Conservation (phyloP, 2,888 invertebrate species). For the Limnephilus marmoratus region DNA sequence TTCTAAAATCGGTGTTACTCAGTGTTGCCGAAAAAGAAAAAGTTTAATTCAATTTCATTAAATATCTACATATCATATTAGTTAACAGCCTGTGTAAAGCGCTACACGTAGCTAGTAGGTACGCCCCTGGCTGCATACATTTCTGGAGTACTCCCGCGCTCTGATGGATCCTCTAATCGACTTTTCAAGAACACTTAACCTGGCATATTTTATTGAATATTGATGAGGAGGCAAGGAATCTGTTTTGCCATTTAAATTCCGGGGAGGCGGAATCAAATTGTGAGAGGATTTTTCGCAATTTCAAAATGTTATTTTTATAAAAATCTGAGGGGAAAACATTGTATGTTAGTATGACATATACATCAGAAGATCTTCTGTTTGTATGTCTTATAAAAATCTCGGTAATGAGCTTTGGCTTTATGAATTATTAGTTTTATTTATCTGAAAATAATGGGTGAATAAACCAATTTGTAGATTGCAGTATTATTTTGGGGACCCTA, state of each 20-base stretch:
- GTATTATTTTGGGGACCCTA: too few relatives aligned
- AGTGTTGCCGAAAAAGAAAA: too few relatives aligned
- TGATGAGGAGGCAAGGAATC: constrained; percentile 32
- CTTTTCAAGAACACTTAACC: constrained; percentile 40
- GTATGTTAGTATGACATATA: neutral
- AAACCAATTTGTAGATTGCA: too few relatives aligned
- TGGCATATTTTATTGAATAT: constrained; percentile 32
- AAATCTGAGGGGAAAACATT: neutral
- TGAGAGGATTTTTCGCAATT: neutral
- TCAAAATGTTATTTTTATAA: neutral
- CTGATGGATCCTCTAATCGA: constrained; percentile 40
- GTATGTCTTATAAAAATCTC: too few relatives aligned
- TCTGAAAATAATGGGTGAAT: too few relatives aligned
- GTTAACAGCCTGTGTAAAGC: neutral
- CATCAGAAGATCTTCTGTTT: too few relatives aligned
- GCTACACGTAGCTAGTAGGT: neutral
- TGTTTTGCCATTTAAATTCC: neutral
- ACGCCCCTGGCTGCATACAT: neutral
- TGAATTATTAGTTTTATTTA: too few relatives aligned
- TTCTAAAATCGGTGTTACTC: too few relatives aligned
- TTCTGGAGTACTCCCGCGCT: neutral
- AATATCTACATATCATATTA: too few relatives aligned
- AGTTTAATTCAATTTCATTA: too few relatives aligned
- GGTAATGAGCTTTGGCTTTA: too few relatives aligned
- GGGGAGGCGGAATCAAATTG: neutral